Conservation (phyloP, 2,888 invertebrate genomes). For the Julus scandinavius region DNA sequence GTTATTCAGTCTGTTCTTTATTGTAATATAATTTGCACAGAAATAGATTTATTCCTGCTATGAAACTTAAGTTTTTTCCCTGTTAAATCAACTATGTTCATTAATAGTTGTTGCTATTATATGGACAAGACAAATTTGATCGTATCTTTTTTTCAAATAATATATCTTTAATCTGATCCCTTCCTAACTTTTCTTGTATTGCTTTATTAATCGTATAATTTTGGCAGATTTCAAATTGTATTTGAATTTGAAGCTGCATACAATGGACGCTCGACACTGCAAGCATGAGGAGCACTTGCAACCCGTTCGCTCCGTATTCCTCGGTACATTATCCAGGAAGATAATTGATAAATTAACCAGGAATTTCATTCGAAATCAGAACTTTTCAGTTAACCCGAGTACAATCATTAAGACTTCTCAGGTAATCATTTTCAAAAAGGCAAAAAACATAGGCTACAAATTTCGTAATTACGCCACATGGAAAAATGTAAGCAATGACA, state of each 20-base stretch:
- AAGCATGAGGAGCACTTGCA: conserved; percentile 41
- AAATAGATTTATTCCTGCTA: too few relatives aligned
- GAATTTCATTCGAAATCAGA: neutral
- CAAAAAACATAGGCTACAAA: too few relatives aligned
- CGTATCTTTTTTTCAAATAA: neutral
- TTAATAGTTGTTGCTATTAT: too few relatives aligned
- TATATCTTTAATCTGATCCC: neutral
- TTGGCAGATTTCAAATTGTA: neutral
- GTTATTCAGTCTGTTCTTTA: too few relatives aligned
- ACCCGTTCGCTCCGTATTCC: conserved; percentile 10
- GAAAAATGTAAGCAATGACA: too few relatives aligned
- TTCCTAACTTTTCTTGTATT: conserved; percentile 11
- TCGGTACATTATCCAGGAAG: conserved; percentile 12
- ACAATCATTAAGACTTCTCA: neutral
- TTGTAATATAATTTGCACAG: too few relatives aligned
- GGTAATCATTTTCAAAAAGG: neutral
- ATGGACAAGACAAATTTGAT: too few relatives aligned
- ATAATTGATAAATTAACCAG: neutral
- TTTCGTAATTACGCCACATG: too few relatives aligned
- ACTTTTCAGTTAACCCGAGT: neutral
- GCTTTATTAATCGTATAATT: conserved; percentile 28
- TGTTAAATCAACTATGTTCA: too few relatives aligned
- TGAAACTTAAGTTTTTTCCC: too few relatives aligned
- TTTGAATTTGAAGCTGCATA: neutral
- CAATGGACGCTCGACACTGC: conserved; percentile 17